A percentile compares a stretch with the other conserved stretches of the same genome.
Evolutionary conservation across 2,797 vertebrate species (phyloP).

Genomic region (Cyclopterus lumpus): DNA sequence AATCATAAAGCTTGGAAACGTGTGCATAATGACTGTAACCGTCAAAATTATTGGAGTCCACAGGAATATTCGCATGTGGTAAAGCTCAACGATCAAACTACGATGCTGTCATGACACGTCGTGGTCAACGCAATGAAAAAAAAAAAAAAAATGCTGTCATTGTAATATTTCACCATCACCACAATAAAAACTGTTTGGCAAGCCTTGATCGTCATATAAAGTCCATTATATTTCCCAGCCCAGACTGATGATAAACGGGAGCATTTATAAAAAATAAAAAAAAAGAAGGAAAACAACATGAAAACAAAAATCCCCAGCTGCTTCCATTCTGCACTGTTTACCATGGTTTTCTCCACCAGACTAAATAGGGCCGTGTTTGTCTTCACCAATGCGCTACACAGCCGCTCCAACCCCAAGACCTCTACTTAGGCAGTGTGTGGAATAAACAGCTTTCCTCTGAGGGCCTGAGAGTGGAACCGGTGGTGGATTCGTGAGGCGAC

Average conservation of each 20-base stretch:
- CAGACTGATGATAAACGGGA: slow-evolving; percentile 55
- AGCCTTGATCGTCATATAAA: slow-evolving; percentile 48
- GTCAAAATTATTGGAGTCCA: slow-evolving; percentile 27
- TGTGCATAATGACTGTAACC: slow-evolving; percentile 26
- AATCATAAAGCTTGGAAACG: slow-evolving; percentile 12
- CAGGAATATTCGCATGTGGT: slow-evolving; percentile 44
- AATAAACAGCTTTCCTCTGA: slow-evolving; percentile 83
- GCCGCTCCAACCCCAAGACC: slow-evolving; percentile 75
- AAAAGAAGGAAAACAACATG: slow-evolving; percentile 40
- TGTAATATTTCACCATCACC: slow-evolving; percentile 34
- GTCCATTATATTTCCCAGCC: slow-evolving; percentile 36
- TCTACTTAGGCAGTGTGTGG: slow-evolving; percentile 75
- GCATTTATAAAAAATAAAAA: slow-evolving; percentile 50
- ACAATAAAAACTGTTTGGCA: slow-evolving; percentile 33
- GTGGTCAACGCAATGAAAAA: slow-evolving; percentile 40
- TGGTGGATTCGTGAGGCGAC: slow-evolving; percentile 54
- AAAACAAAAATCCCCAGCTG: slow-evolving; percentile 74
- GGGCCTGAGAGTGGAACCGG: slow-evolving; percentile 64
- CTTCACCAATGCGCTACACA: slow-evolving; percentile 75
- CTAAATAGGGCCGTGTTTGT: slow-evolving; percentile 84
- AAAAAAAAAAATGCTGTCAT: slow-evolving; percentile 26
- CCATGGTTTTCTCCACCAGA: slow-evolving; percentile 74
- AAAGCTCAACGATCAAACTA: slow-evolving; percentile 52
- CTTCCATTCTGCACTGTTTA: slow-evolving; percentile 79
- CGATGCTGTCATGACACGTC: slow-evolving; percentile 40